Base-by-base conservation (phyloP, 2,888 invertebrate genomes). In the Luffia ferchaultella region DNA sequence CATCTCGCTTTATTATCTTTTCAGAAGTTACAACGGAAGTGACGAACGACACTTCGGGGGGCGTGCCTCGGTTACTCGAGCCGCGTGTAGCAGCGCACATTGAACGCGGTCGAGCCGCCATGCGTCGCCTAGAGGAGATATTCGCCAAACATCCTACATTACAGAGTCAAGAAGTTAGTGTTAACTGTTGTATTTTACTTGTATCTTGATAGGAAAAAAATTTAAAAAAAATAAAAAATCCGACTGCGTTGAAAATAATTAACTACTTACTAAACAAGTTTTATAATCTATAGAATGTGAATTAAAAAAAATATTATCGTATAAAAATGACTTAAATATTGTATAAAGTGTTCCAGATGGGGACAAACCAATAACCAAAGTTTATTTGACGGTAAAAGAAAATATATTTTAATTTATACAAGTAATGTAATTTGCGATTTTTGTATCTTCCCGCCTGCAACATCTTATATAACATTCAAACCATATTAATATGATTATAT, bases 61-160 rank as follows among this genome's bases (percentile, higher is more conserved):
- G 62, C 45, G 76, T 84, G 51, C 79, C 82, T 43, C 64, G 73
- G 2, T 70, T 85, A 56, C 67, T 84, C 53, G 88, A 87, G 63
- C 85, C 89, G 50, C 82, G 88, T 45, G 87, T 95, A 58, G 90
- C 93, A 2, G 89, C 90, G 2, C 91, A 93, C 63, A 90, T 93
- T 55, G 92, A 92, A 63, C 87, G 89, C 55, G 91, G 92, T n/a
- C 84, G 90, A 40, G 86, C 89, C 47, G 91, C 92, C 16, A 89
- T 93, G 88, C 85, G 89, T 0, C 84, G 89, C 18, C 79, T 95
- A 9, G 92, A 93, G 67, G 92, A 93, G 64, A 90, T 93, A 60
- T 93, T 94, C 67, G 89, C 89, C 19, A 89, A 90, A 55, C 89
- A 93, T 64, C 92, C 92, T 5, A 86, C 89, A 18, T 75, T 90